Conservation (phyloP, 2,888 invertebrate species). For the Plebejus argus region DNA sequence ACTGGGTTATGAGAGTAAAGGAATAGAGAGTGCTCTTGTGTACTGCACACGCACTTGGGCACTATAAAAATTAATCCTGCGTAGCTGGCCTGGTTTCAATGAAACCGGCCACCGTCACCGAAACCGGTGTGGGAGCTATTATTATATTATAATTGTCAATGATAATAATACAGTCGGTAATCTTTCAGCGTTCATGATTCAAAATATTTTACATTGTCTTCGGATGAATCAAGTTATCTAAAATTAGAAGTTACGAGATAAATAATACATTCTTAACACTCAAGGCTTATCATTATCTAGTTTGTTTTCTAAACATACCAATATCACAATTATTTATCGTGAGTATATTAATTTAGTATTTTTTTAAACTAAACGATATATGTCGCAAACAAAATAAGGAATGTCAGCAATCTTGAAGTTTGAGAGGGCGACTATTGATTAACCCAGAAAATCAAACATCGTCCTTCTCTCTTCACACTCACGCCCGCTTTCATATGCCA, state of each 20-base stretch:
- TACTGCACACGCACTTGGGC: too few relatives aligned
- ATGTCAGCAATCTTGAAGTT: too few relatives aligned
- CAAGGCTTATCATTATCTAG: background rate
- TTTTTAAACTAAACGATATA: background rate
- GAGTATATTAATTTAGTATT: background rate
- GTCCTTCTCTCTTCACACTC: too few relatives aligned
- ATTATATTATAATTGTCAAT: background rate
- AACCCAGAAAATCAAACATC: too few relatives aligned
- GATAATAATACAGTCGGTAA: background rate
- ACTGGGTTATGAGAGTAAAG: too few relatives aligned
- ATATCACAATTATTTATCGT: background rate
- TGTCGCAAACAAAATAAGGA: conserved; percentile 38
- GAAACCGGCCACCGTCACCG: too few relatives aligned
- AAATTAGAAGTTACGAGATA: background rate
- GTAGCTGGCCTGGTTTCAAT: too few relatives aligned
- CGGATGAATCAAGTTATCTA: background rate
- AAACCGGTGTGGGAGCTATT: too few relatives aligned
- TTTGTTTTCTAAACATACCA: background rate
- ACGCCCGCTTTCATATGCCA: too few relatives aligned
- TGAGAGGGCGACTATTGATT: too few relatives aligned
- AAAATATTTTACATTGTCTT: background rate
- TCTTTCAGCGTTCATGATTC: background rate
- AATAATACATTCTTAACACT: background rate
- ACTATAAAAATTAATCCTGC: too few relatives aligned
- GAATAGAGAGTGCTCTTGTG: too few relatives aligned